Percentiles rank a stretch among this genome's conserved stretches.
phyloP scores from a whole-genome alignment of 2,888 invertebrate species.

The Electrophaes corylata region DNA sequence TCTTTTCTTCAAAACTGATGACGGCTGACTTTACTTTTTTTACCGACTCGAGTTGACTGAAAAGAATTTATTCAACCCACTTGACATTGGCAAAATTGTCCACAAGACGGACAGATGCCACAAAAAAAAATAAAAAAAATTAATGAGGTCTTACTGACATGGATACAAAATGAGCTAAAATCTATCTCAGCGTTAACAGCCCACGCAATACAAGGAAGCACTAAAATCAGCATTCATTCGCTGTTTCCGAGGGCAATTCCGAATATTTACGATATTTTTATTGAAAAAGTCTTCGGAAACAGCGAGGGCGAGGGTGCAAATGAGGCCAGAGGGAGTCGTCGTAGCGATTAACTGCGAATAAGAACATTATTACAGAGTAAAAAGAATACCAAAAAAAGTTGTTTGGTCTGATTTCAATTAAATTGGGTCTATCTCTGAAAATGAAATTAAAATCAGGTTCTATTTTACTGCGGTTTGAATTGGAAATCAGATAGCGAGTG shows the following conservation, averaged over 20 bases:
- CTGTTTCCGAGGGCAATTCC: slow-evolving; percentile 11
- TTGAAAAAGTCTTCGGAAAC: slow-evolving; percentile 1
- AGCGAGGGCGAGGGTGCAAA: background rate
- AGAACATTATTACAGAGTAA: too few species aligned
- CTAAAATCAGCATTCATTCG: slow-evolving; percentile 15
- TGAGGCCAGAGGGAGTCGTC: background rate
- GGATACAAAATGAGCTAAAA: slow-evolving; percentile 11
- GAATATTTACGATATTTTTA: slow-evolving; percentile 17
- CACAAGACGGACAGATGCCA: too few species aligned
- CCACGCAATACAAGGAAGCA: slow-evolving; percentile 11
- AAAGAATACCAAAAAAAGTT: too few species aligned
- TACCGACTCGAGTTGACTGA: too few species aligned
- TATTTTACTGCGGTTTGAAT: background rate
- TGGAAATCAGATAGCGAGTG: background rate
- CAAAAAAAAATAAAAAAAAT: background rate
- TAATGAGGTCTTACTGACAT: slow-evolving; percentile 3
- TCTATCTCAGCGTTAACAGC: slow-evolving; percentile 14
- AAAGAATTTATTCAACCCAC: too few species aligned
- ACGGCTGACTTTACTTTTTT: too few species aligned
- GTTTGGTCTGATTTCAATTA: too few species aligned
- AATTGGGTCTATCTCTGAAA: too few species aligned
- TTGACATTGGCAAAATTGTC: too few species aligned
- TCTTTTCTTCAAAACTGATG: too few species aligned
- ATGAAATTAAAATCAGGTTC: too few species aligned
- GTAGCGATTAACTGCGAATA: too few species aligned